Evolutionary conservation across 1,140 invertebrate genomes (phyloP), one percentile per base, ranked within the genome.

Genomic region (Cyrtorhinus lividipennis): DNA sequence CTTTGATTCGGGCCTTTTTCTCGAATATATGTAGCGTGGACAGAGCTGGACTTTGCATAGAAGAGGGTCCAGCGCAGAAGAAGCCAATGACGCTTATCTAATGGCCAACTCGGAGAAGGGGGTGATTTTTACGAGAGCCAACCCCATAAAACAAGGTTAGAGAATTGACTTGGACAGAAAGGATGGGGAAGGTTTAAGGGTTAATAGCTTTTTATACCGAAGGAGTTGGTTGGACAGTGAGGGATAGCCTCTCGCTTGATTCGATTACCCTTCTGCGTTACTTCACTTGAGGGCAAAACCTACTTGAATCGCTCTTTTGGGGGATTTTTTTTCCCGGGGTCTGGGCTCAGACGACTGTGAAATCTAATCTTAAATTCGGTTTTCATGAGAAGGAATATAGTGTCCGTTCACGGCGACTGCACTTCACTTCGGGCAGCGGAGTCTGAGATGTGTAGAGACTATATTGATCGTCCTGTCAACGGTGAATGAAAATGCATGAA

Each of bases 1-100:
- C n/a, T n/a, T n/a, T n/a, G n/a, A n/a, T n/a, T n/a, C n/a, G n/a
- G n/a, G n/a, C n/a, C n/a, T n/a, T n/a, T n/a, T n/a, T n/a, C n/a
- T n/a, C n/a, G n/a, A n/a, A n/a, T n/a, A n/a, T n/a, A n/a, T n/a
- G n/a, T n/a, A n/a, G n/a, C n/a, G n/a, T n/a, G n/a, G n/a, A n/a
- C n/a, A n/a, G n/a, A n/a, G n/a, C n/a, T n/a, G 30, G 48, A 56
- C 48, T 24, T 23, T 3, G 24, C 24, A 57, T 57, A 24, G 5
- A 18, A 56, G 48, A 23, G 22, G 20, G 56, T 13, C 56, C 24
- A 18, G 20, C 24, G 56, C 23, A 24, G 20, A 57, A 23, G 56
- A 57, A 22, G 56, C n/a, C 56, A 57, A 57, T 57, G 56, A 57
- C 56, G 56, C 56, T 57, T 57, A 57, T 57, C 56, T 57, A 57